These are phyloP conservation scores for Acanthosepion esculentum DNA, from an alignment of 2,888 invertebrate species.

Conservation along the genomic window DNA sequence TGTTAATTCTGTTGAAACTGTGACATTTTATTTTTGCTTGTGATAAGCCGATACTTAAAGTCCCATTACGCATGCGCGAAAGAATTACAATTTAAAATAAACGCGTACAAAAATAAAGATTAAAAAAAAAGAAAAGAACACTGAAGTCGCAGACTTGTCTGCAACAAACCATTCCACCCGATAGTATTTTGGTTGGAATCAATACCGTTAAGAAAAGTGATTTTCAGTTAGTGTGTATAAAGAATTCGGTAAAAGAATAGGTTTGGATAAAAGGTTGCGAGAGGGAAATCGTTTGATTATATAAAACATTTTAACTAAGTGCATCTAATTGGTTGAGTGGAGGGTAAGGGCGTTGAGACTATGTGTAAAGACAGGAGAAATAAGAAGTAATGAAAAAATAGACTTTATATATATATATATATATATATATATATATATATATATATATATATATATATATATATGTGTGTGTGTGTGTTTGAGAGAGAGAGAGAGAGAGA, in stretches of 20 bases:
- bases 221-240: background rate
- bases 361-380: no score
- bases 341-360: background rate
- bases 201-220: background rate
- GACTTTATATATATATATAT: no score
- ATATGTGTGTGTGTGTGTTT: no score
- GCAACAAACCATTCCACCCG: slow-evolving; percentile 8
- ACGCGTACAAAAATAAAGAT: background rate
- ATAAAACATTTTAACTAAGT: background rate
- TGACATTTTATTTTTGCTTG: background rate
- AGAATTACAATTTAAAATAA: background rate
- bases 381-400: no score
- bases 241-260: background rate
- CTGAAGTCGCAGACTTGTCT: background rate
- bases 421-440: no score
- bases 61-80: background rate
- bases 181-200: background rate
- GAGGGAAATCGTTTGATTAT: no score
- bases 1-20: no score
- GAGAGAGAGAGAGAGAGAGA: no score
- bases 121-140: background rate
- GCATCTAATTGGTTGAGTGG: background rate
- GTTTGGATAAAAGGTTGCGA: background rate
- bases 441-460: no score
- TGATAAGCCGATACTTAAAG: background rate